Evolutionary conservation across 2,888 invertebrate species (phyloP).

Genomic region (Tetranychus piercei): DNA sequence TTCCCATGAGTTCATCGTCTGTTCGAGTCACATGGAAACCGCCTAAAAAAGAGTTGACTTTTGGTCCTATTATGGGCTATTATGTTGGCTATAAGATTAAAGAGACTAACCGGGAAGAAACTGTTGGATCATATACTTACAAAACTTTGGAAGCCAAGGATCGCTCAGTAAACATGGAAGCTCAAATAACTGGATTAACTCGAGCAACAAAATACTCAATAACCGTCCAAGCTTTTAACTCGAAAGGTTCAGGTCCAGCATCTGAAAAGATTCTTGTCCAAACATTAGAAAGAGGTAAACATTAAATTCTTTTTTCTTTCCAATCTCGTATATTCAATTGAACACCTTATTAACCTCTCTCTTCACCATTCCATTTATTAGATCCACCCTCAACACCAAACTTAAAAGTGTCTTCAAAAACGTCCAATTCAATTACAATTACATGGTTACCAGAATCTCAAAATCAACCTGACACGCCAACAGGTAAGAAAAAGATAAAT

Average conservation of each 20-base stretch:
- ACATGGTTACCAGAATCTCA: constrained; percentile 23
- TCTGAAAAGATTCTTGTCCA: constrained; percentile 18
- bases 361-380: not conserved
- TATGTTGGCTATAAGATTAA: constrained; percentile 33
- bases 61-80: constrained; percentile 34
- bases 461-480: constrained; percentile 10
- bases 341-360: too few relatives aligned
- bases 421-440: constrained; percentile 24
- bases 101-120: not conserved
- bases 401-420: constrained; percentile 23
- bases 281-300: constrained; percentile 15
- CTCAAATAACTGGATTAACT: constrained; percentile 24
- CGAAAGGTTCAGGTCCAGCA: constrained; percentile 28
- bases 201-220: constrained; percentile 32
- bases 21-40: constrained; percentile 34
- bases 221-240: constrained; percentile 34
- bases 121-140: constrained; percentile 30
- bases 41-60: constrained; percentile 30
- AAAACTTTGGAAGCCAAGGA: constrained; percentile 29
- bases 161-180: constrained; percentile 22
- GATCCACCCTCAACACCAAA: constrained; percentile 27
- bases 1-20: constrained; percentile 32
- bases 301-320: not conserved
- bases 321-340: not conserved
- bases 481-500: too few relatives aligned